Base-by-base conservation (phyloP, 2,113 vertebrate species). In the Okapia johnstoni region DNA sequence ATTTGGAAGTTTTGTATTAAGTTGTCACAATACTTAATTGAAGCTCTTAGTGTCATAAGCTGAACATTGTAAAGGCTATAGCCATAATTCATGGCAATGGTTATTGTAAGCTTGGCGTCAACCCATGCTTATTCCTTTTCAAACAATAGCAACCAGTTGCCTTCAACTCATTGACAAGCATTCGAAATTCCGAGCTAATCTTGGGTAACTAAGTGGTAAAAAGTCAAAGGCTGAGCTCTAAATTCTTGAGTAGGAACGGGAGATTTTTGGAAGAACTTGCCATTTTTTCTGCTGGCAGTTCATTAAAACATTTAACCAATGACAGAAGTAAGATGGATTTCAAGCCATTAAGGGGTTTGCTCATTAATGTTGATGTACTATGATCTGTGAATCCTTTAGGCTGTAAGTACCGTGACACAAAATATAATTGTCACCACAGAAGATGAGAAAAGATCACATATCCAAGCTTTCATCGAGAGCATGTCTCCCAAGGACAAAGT, bases 401-500 rank as follows among this genome's bases (percentile, higher is more conserved):
- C 99, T 58, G 99, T 99, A 36, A 99, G 98, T 98, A 99, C 99
- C 0, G 99, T 99, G 85, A 96, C 99, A 40, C 99, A 99, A 97
- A 99, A 98, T 3, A 98, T 99, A 80, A 66, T 99, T 84, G 97
- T 99, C 48, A 98, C 99, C 28, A 95, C 97, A 0, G 99, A 99
- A 97, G 99, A 99, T 48, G 99, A 99, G 40, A 99, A 99, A 96
- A 99, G 99, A 97, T 95, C 96, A 43, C 99, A 99, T 50, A 58
- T 99, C 61, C 99, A 99, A 48, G 96, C 98, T 86, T 99, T 99
- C 93, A 98, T 99, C 89, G 97, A 99, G 48, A 99, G 98, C 88
- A 99, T 99, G 99, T 99, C 99, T 93, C 99, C 99, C 1, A 91
- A 98, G 70, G 99, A 99, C 89, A 99, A 99, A 98, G 99, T 99